These are phyloP conservation scores for Pteronura brasiliensis DNA, from an alignment of 2,113 vertebrate genomes.

Conservation along the genomic window DNA sequence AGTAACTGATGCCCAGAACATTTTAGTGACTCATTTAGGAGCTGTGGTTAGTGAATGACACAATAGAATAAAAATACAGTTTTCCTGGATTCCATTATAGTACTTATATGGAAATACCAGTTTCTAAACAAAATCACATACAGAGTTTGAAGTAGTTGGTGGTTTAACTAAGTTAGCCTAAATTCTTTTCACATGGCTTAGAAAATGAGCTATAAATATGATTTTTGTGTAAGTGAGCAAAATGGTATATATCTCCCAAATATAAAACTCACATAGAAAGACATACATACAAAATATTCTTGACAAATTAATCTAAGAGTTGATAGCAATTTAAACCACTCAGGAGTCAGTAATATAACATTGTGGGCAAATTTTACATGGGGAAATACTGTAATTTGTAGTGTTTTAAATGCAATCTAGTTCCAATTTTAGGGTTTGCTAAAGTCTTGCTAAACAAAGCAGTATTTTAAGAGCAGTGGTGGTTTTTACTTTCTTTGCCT, in stretches of 20 bases:
- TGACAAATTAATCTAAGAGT: neutral
- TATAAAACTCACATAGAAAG: neutral
- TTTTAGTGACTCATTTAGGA: neutral
- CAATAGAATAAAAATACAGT: neutral
- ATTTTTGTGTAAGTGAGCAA: neutral
- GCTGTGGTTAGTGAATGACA: neutral
- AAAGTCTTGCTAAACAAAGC: conserved; percentile 22
- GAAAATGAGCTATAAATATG: neutral
- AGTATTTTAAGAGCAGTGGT: neutral
- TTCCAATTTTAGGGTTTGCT: neutral
- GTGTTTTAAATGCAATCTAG: neutral
- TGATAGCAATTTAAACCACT: neutral
- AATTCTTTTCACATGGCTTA: neutral
- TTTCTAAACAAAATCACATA: neutral
- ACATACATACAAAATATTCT: neutral
- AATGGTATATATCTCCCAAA: neutral
- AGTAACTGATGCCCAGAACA: neutral
- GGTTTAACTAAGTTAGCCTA: neutral
- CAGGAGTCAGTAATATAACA: neutral
- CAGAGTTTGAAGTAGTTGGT: neutral
- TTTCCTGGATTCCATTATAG: neutral
- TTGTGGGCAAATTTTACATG: neutral
- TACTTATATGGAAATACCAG: neutral
- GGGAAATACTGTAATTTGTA: conserved; percentile 10
- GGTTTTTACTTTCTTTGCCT: neutral